A percentile compares a stretch with the other conserved stretches of the same genome.
Evolutionary conservation across 1,140 invertebrate genomes (phyloP).

Genomic region (Aphidius ervi): DNA sequence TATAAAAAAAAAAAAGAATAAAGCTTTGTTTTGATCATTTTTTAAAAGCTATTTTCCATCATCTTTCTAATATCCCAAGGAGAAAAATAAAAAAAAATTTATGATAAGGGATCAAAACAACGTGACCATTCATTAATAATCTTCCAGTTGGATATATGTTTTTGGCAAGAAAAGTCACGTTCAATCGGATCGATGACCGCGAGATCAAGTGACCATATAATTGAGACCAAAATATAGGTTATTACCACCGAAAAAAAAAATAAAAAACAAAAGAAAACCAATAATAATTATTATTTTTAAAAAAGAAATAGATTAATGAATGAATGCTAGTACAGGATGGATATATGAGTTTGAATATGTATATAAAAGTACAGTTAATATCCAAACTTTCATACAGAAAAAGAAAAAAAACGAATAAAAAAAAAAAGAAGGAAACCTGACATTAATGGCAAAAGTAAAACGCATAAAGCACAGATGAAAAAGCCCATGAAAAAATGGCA

Average conservation of each 20-base stretch:
- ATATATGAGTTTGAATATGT: no score
- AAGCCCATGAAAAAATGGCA: slow-evolving; percentile 41
- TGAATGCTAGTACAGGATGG: no score
- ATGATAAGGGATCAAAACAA: slow-evolving; percentile 12
- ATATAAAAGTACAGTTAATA: no score
- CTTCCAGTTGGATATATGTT: slow-evolving; percentile 32
- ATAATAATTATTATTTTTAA: no score
- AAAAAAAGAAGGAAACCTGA: slow-evolving; percentile 25
- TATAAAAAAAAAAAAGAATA: no score
- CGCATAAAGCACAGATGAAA: slow-evolving; percentile 37
- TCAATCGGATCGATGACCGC: slow-evolving; percentile 35
- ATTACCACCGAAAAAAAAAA: background rate
- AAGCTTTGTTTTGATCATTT: no score
- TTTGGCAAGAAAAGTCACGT: slow-evolving; percentile 43
- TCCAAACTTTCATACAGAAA: background rate
- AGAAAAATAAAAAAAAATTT: slow-evolving; percentile 8
- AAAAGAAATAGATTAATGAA: no score
- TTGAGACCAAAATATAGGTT: no score
- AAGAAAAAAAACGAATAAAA: slow-evolving; percentile 4
- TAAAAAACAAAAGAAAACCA: background rate
- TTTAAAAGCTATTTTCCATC: no score
- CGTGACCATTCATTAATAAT: slow-evolving; percentile 39
- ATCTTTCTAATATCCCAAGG: no score
- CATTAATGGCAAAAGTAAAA: slow-evolving; percentile 47
- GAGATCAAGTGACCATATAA: slow-evolving; percentile 8